Evolutionary conservation across 2,888 invertebrate genomes (phyloP), one percentile per base, ranked within the genome.

Genomic region (Tineola bisselliella): DNA sequence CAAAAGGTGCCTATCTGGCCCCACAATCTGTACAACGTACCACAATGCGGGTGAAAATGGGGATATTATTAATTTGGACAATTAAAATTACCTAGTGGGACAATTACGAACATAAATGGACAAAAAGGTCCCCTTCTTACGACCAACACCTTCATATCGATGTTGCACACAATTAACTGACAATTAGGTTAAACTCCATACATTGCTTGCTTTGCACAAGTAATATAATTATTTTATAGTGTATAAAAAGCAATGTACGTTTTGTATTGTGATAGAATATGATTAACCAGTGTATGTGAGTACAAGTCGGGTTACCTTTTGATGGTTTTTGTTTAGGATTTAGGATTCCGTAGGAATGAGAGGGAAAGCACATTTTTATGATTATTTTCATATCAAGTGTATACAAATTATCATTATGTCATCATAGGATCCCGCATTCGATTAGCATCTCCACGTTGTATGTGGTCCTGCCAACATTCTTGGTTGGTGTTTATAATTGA

Each of bases 61-160:
- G 79, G 78, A 79, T 76, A 76, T 77, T 79, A 77, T 77, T 81
- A 80, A 79, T 80, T 81, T 78, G 70, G 67, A 70, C 73, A 73
- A 77, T 78, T 79, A 77, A 77, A 73, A 69, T 74, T 76, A 80
- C 79, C 79, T 80, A 31, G 30, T 25, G 33, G 33, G 58, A 58
- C 58, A 58, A 58, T 58, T 58, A 58, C 58, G 33, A 31, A 33
- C 58, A 58, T n/a, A 54, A 54, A 54, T 25, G 54, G 68, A 66
- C 73, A 75, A 75, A 76, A 76, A 75, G 74, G 76, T 70, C 74
- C 77, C 76, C 75, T 56, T 25, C 68, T 65, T 61, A 33, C 43
- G 44, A 44, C 30, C 44, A 13, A 48, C 56, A 56, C 56, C 56
- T 56, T 56, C 56, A 56, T 30, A 25, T 48, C 8, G 10, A 48